These are phyloP conservation scores for Drosophila pseudoobscura DNA, from an alignment of 1,140 invertebrate genomes.

Conservation along the genomic window DNA sequence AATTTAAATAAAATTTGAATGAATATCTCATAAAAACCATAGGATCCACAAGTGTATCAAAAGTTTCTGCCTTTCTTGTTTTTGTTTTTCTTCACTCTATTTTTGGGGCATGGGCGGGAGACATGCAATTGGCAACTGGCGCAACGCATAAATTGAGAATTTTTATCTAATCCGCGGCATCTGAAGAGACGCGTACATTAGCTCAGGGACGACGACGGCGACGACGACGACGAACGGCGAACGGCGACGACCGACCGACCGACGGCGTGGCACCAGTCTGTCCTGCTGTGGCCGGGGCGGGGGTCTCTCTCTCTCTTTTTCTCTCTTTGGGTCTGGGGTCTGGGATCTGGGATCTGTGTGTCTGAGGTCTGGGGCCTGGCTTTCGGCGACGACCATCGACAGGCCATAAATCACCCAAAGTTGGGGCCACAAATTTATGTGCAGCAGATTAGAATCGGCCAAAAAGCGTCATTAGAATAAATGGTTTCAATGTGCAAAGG, in stretches of 20 bases:
- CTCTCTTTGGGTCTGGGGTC: no score
- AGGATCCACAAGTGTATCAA: no score
- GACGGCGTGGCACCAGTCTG: slow-evolving; percentile 39
- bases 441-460: slow-evolving; percentile 75
- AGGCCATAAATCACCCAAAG: slow-evolving; percentile 81
- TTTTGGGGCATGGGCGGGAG: slow-evolving; percentile 3
- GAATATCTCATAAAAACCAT: no score
- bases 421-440: slow-evolving; percentile 79
- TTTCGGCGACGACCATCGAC: slow-evolving; percentile 73
- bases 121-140: slow-evolving; percentile 74
- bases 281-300: slow-evolving; percentile 20
- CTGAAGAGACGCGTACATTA: slow-evolving; percentile 77
- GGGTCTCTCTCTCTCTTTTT: no score
- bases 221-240: slow-evolving; percentile 13
- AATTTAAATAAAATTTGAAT: no score
- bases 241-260: no score
- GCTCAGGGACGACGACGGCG: slow-evolving; percentile 33
- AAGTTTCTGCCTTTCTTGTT: no score
- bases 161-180: slow-evolving; percentile 82
- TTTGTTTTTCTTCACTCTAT: no score
- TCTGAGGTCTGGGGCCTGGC: slow-evolving; percentile 16
- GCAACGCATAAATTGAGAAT: slow-evolving; percentile 80
- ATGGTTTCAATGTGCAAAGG: slow-evolving; percentile 55
- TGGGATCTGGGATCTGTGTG: no score
- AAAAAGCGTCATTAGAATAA: slow-evolving; percentile 75